These are phyloP conservation scores for Salarias fasciatus DNA, from an alignment of 2,797 vertebrate genomes.

Conservation along the genomic window DNA sequence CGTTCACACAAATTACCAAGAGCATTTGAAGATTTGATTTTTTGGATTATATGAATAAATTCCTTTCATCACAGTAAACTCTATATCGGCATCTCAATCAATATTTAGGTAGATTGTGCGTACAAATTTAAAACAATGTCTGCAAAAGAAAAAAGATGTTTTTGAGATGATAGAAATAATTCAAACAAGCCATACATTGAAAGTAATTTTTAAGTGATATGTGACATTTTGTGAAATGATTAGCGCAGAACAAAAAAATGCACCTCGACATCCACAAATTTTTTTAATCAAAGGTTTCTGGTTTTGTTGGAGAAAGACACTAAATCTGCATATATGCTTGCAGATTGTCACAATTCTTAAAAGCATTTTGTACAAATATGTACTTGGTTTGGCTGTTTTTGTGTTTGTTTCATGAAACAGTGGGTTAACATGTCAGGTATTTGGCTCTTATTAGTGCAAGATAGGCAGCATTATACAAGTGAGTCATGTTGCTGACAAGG, in stretches of 20 bases:
- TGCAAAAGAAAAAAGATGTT: too few relatives aligned
- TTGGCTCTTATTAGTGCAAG: conserved; percentile 45
- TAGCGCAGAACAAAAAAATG: too few relatives aligned
- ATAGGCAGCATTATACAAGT: conserved; percentile 29
- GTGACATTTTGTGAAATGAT: too few relatives aligned
- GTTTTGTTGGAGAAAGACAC: too few relatives aligned
- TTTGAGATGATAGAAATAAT: too few relatives aligned
- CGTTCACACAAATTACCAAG: not conserved
- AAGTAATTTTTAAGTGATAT: too few relatives aligned
- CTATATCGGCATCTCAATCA: not conserved
- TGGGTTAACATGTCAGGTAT: conserved; percentile 17
- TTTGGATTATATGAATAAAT: not conserved
- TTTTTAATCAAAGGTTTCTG: too few relatives aligned
- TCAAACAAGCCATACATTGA: too few relatives aligned
- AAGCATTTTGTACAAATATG: conserved; percentile 33
- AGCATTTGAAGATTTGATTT: not conserved
- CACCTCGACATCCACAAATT: too few relatives aligned
- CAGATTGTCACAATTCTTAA: conserved; percentile 17
- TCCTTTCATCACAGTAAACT: not conserved
- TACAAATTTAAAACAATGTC: too few relatives aligned
- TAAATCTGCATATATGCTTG: not conserved
- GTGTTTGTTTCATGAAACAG: conserved; percentile 1
- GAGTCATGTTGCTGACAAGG: conserved; percentile 66
- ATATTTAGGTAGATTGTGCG: too few relatives aligned
- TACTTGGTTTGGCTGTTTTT: conserved; percentile 11